Base-by-base conservation (phyloP, 2,888 invertebrate genomes). In the Xestia ashworthii region DNA sequence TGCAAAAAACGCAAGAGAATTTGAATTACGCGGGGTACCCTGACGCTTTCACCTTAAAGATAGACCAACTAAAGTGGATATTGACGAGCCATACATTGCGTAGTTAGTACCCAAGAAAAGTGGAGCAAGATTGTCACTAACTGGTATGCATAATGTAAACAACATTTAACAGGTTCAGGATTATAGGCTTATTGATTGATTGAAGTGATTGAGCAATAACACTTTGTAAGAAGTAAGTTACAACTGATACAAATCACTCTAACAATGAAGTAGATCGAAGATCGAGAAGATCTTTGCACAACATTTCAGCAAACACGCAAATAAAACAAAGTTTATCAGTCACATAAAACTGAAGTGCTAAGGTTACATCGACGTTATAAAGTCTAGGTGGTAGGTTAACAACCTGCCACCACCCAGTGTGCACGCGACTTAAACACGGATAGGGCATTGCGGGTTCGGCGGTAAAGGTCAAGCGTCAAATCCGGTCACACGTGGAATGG, bases 401-500 rank as follows among this genome's bases (percentile, higher is more conserved):
- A 78, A 66, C 62, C 78, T 72, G 60, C 62, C 71, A 72, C 25
- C n/a, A 38, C 38, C 46, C 65, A 62, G 55, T 75, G 55, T 67
- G 67, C 73, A 77, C 82, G 80, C 80, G 66, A 78, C 82, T 74
- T 76, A 65, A 76, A 75, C 71, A 60, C 60, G 69, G 53, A 41
- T 65, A 67, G 78, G 77, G 68, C 75, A 58, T 60, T 58, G 46
- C 60, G 65, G 32, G 25, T 58, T 38, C 60, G 58, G 14, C 50
- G 65, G 32, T 62, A 82, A 82, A 87, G 85, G 79, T 85, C 83
- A 82, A 22, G 22, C 69, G 82, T 71, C 82, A 72, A 84, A 77
- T 71, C 73, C 76, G 67, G 78, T 67, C 73, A 81, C 72, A 85
- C 71, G 67, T 85, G 67, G 65, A 62, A 60, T 73, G 53, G 60